A percentile compares a stretch with the other conserved stretches of the same genome.
Conservation (phyloP, 2,797 vertebrate genomes). For the Neosilurus mollespiculum region DNA sequence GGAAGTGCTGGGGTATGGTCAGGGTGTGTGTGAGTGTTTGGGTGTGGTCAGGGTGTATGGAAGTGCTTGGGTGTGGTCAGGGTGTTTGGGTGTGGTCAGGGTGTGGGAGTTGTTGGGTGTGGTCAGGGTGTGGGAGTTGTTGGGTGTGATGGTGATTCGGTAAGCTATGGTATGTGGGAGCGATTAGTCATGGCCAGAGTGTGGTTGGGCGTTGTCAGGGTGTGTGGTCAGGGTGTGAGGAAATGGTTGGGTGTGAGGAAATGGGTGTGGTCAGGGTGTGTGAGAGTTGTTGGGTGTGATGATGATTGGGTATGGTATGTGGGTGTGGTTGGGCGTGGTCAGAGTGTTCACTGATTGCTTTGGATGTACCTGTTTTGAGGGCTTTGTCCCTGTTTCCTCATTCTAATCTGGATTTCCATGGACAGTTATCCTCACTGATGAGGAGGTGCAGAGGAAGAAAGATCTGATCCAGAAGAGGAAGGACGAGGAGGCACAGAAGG, state of each 20-base stretch:
- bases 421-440: constrained; percentile 94
- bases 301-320: background rate
- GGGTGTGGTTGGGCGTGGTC: background rate
- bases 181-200: background rate
- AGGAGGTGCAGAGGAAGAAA: constrained; percentile 96
- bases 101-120: background rate
- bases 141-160: background rate
- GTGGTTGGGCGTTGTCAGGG: background rate
- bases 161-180: background rate
- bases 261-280: background rate
- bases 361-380: background rate
- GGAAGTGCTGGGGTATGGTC: background rate
- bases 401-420: background rate
- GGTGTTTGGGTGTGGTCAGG: background rate
- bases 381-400: background rate
- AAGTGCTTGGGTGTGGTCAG: too few species aligned
- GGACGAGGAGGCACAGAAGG: constrained; percentile 87
- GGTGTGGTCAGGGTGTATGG: background rate
- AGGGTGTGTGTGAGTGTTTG: background rate
- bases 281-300: background rate
- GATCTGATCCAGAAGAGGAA: constrained; percentile 93
- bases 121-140: too few species aligned
- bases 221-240: background rate
- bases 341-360: too few species aligned
- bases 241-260: background rate